Evolutionary conservation across 2,113 vertebrate genomes (phyloP).

Genomic region (Australoheros scitulus): DNA sequence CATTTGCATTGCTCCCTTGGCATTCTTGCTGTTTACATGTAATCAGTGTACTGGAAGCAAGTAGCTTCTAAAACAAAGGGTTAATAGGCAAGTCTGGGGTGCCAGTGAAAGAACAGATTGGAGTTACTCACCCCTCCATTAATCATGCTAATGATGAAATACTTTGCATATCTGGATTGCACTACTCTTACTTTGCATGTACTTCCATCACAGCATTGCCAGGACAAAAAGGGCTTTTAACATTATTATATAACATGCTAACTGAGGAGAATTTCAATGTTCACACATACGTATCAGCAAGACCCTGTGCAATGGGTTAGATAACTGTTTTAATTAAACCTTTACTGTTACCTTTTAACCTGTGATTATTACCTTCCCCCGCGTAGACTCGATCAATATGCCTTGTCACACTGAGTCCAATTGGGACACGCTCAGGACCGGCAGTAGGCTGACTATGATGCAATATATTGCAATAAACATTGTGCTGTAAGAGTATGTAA

Average conservation of each 20-base stretch:
- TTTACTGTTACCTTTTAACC: slow-evolving; percentile 3
- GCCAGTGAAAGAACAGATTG: slow-evolving; percentile 12
- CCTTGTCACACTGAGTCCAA: slow-evolving; percentile 42
- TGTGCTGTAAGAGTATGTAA: slow-evolving; percentile 53
- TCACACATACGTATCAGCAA: not conserved
- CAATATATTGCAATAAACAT: slow-evolving; percentile 56
- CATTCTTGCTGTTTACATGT: slow-evolving; percentile 2
- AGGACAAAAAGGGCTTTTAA: not conserved
- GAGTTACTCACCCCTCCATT: slow-evolving; percentile 21
- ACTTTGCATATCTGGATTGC: slow-evolving; percentile 23
- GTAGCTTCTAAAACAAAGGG: not conserved
- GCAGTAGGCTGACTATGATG: slow-evolving; percentile 52
- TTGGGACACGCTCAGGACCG: slow-evolving; percentile 23
- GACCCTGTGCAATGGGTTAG: not conserved
- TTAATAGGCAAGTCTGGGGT: slow-evolving; percentile 3
- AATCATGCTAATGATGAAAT: slow-evolving; percentile 27
- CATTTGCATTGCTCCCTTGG: slow-evolving; percentile 36
- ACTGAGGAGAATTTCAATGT: not conserved
- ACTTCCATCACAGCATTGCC: not conserved
- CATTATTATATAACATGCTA: not conserved
- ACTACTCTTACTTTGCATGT: not conserved
- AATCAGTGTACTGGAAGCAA: not conserved
- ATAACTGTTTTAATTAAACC: not conserved
- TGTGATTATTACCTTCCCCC: not conserved
- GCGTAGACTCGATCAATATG: slow-evolving; percentile 39